phyloP scores from a whole-genome alignment of 37 sponge, comb jelly and placozoan species.

The Bolinopsis microptera region DNA sequence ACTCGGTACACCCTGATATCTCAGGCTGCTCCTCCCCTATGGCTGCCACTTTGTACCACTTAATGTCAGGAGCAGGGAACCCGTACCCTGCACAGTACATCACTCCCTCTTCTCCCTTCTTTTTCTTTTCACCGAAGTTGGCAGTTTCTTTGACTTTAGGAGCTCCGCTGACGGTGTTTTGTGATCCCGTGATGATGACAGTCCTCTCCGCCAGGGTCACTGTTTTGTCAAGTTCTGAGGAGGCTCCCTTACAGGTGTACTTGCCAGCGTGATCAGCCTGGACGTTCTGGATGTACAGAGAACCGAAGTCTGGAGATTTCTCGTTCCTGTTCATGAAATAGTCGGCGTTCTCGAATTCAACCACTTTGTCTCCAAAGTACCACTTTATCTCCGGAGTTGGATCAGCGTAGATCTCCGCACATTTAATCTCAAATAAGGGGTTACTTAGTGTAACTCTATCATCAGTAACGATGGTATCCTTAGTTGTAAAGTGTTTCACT shows the following conservation, averaged over 20 bases:
- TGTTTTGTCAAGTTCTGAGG: neutral
- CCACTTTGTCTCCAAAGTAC: neutral
- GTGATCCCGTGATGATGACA: constrained; percentile 22
- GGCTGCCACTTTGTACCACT: constrained; percentile 39
- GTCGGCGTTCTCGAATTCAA: neutral
- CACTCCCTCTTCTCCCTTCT: neutral
- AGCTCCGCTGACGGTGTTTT: constrained; percentile 44
- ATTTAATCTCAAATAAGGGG: constrained; percentile 8
- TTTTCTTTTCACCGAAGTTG: constrained; percentile 32
- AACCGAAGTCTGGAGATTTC: neutral
- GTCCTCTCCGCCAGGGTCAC: neutral
- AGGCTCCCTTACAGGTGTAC: constrained; percentile 34
- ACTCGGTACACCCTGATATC: constrained; percentile 12
- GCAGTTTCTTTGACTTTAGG: neutral
- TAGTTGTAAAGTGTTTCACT: constrained; percentile 27
- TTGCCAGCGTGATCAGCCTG: constrained; percentile 4
- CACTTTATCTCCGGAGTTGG: constrained; percentile 11
- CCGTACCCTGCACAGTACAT: constrained; percentile 60
- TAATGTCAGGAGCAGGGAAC: constrained; percentile 31
- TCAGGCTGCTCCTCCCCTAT: neutral
- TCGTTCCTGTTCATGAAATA: constrained; percentile 13
- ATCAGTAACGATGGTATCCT: neutral
- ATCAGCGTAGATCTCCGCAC: neutral
- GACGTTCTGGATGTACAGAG: constrained; percentile 46
- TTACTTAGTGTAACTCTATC: neutral